A percentile compares a stretch with the other conserved stretches of the same genome.
These are phyloP conservation scores for Xestia rhomboidea DNA, from an alignment of 2,888 invertebrate genomes.

Conservation along the genomic window DNA sequence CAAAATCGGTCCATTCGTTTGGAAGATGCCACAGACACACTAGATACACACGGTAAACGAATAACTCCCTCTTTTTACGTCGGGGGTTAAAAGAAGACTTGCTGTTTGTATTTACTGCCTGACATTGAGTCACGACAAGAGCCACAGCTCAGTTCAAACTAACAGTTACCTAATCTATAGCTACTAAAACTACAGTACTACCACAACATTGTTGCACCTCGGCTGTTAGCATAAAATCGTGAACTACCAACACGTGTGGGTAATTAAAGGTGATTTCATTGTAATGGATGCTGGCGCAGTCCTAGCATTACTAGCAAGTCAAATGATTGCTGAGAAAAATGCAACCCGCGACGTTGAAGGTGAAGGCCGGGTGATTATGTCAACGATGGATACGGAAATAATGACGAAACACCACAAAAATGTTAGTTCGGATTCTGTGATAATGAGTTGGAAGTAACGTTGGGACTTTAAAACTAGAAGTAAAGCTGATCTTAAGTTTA, in stretches of 20 bases:
- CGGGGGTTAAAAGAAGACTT: background rate
- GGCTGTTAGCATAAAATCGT: conserved; percentile 49
- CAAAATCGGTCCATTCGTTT: background rate
- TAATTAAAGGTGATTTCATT: conserved; percentile 61
- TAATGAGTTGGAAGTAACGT: background rate
- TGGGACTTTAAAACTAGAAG: background rate
- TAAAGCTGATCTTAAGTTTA: background rate
- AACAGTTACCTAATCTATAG: background rate
- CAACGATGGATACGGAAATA: conserved; percentile 40
- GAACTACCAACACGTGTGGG: conserved; percentile 41
- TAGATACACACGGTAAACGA: background rate
- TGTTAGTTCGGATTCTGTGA: conserved; percentile 9
- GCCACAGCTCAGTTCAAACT: background rate
- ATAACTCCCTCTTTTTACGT: background rate
- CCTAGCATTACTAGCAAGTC: conserved; percentile 30
- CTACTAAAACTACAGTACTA: background rate
- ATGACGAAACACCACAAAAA: conserved; percentile 16
- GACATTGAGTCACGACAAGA: background rate
- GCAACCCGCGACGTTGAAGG: conserved; percentile 50
- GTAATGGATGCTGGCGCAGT: conserved; percentile 41
- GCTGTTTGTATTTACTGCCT: background rate
- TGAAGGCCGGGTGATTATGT: conserved; percentile 62
- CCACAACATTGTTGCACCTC: conserved; percentile 8
- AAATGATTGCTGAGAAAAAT: conserved; percentile 56
- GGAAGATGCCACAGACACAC: background rate